Conservation (phyloP, 2,797 vertebrate genomes). For the Gobionotothen gibberifrons region DNA sequence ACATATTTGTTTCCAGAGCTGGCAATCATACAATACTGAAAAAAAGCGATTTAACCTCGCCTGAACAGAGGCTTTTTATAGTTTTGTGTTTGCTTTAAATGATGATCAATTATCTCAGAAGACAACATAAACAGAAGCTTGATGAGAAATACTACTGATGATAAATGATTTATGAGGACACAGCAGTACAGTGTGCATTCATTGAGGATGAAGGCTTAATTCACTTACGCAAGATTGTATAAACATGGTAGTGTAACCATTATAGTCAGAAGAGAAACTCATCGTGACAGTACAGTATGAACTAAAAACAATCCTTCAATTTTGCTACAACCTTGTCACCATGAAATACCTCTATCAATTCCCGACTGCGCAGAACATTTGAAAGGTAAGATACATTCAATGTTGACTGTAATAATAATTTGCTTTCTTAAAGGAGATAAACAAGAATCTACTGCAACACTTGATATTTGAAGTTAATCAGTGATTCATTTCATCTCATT, state of each 20-base stretch:
- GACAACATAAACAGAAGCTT: constrained; percentile 60
- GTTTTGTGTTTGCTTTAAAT: constrained; percentile 48
- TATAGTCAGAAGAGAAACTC: constrained; percentile 2
- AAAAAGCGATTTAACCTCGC: constrained; percentile 14
- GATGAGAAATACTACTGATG: constrained; percentile 54
- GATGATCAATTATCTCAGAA: constrained; percentile 47
- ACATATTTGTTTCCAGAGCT: constrained; percentile 44
- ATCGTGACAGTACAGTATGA: neutral
- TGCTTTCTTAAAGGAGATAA: neutral
- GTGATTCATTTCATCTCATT: neutral
- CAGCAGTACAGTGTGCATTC: constrained; percentile 31
- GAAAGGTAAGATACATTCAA: neutral
- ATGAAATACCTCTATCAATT: neutral
- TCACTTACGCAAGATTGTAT: constrained; percentile 18
- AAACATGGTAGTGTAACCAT: neutral
- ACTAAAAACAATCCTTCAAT: neutral
- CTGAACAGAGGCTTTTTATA: constrained; percentile 11
- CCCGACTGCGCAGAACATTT: neutral
- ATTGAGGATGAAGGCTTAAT: constrained; percentile 30
- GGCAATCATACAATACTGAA: constrained; percentile 3
- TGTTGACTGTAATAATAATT: neutral
- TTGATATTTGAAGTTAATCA: neutral
- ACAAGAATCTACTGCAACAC: neutral
- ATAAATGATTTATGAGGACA: constrained; percentile 68
- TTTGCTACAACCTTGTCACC: neutral